Evolutionary conservation across 2,113 vertebrate species (phyloP).

Genomic region (Corapipo altera): DNA sequence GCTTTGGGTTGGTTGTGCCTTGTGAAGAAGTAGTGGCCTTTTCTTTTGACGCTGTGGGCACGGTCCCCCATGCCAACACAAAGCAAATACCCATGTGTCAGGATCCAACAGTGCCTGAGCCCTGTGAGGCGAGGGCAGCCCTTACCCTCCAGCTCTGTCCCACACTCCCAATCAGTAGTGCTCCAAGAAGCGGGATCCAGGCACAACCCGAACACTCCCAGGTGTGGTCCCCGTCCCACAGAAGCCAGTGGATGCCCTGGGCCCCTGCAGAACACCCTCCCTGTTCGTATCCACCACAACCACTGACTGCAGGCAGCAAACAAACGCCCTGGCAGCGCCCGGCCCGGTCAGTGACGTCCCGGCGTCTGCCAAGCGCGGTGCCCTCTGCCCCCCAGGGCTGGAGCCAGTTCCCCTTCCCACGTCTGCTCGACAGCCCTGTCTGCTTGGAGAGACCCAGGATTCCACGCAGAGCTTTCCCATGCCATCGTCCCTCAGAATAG

Average conservation of each 20-base stretch:
- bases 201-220: background rate
- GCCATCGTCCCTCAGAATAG: slow-evolving; percentile 90
- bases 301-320: background rate
- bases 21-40: background rate
- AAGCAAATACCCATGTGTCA: fast-evolving
- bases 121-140: fast-evolving
- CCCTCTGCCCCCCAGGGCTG: slow-evolving; percentile 17
- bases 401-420: slow-evolving; percentile 71
- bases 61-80: background rate
- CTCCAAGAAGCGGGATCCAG: fast-evolving
- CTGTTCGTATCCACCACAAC: fast-evolving
- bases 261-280: background rate
- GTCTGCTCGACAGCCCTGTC: slow-evolving; percentile 73
- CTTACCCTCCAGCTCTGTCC: fast-evolving
- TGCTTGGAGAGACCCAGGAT: slow-evolving; percentile 74
- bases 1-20: background rate
- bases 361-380: background rate
- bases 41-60: background rate
- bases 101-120: fast-evolving
- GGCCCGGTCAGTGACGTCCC: background rate
- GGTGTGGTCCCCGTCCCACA: background rate
- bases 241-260: background rate
- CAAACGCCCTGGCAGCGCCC: background rate
- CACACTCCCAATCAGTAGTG: fast-evolving
- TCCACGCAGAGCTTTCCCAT: slow-evolving; percentile 92